A percentile compares a stretch with the other conserved stretches of the same genome.
Conservation (phyloP, 1,140 invertebrate genomes). For the Periplaneta americana region DNA sequence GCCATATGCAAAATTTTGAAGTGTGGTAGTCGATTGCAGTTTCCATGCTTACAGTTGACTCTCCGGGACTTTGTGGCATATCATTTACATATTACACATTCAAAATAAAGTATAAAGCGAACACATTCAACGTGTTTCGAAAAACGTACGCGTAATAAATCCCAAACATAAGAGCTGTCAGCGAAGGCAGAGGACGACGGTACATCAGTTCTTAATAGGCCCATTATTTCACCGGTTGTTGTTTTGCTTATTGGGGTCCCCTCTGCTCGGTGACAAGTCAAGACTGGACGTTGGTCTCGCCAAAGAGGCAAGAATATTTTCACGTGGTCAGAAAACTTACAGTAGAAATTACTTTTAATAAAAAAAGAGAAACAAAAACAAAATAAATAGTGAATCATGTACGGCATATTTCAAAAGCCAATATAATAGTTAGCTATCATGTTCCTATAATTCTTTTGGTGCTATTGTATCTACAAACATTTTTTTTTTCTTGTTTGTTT, state of each 20-base stretch:
- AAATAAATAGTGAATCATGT: neutral
- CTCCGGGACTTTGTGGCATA: no score
- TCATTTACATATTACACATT: neutral
- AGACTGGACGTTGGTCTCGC: neutral
- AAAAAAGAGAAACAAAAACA: neutral
- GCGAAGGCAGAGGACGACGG: neutral
- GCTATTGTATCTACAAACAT: neutral
- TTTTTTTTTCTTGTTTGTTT: neutral
- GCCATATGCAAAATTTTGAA: no score
- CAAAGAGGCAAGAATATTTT: neutral
- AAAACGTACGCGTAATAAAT: no score
- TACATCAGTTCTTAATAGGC: neutral
- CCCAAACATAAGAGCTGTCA: neutral
- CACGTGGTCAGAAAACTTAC: neutral
- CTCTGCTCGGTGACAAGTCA: neutral
- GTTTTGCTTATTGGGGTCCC: neutral
- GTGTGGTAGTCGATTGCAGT: no score
- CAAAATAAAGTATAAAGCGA: no score
- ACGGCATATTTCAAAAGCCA: neutral
- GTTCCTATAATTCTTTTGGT: neutral
- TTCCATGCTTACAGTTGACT: no score
- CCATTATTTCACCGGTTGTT: neutral
- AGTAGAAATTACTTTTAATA: neutral
- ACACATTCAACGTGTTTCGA: no score
- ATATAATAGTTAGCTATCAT: neutral